Base-by-base conservation (phyloP, 1,140 invertebrate species). In the Zelostemma sp. region DNA sequence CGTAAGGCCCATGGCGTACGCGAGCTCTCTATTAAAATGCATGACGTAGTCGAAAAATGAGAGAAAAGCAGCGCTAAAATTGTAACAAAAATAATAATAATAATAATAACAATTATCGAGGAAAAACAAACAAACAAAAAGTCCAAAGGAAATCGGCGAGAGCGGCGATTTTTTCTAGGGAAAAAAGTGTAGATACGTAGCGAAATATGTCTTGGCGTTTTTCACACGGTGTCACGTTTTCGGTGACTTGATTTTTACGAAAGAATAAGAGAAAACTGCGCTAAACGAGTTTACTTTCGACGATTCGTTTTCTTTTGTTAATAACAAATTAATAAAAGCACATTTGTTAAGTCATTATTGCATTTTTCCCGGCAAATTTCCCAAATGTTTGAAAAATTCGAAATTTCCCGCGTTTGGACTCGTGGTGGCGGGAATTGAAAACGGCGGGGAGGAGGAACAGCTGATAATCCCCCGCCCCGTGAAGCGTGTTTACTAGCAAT, bases 1-100 rank as follows among this genome's bases (percentile, higher is more conserved):
- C 82, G 93, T 98, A 38, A 96, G 94, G 86, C 95, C 97, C 54
- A 98, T 99, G 97, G 93, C 92, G 33, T 98, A 98, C 86, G 95
- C 96, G 68, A 92, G 92, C 84, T 90, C 91, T 70, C 79, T 95
- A 79, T 74, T 91, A 65, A 89, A 87, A 77, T 85, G 88, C 77
- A 88, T 90, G 86, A 87, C 85, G 78, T 90, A 89, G 86, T 86
- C 68, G 72, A 64, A 56, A 47, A 54, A 9, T 45, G 33, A 59
- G 61, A 55, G 33, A 56, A 68, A 62, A 62, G 67, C 50, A 68
- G 53, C 40, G 38, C 50, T 51, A 65, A 38, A n/a, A 58, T 51
- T 41, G 57, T 46, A 45, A 35, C 33, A n/a, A 59, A 43, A 61
- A 56, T 16, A 61, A 51, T 51, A 51, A 53, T 45, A 55, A 6